Conservation (phyloP, 1,140 invertebrate species). For the Ptiloglossa arizonensis region DNA sequence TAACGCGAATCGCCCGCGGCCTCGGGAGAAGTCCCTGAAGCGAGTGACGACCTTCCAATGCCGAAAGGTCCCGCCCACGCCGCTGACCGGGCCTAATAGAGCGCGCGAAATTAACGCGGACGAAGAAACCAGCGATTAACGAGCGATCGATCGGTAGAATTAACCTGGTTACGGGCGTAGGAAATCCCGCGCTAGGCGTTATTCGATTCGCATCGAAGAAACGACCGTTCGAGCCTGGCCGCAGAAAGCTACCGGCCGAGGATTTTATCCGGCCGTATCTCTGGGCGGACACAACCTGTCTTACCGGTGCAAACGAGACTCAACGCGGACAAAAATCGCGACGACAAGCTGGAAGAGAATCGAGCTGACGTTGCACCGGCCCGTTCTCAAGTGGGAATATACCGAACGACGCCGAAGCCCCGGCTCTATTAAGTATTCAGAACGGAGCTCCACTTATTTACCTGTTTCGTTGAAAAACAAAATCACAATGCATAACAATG, state of each 20-base stretch:
- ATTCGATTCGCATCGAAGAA: slow-evolving; percentile 27
- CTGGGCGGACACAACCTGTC: slow-evolving; percentile 56
- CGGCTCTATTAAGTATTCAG: not conserved
- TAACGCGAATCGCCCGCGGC: no score
- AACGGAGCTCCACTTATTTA: slow-evolving; percentile 10
- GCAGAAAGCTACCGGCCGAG: slow-evolving; percentile 23
- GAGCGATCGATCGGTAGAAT: not conserved
- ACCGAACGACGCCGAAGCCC: not conserved
- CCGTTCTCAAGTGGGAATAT: not conserved
- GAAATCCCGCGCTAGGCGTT: not conserved
- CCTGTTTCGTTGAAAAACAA: slow-evolving; percentile 5
- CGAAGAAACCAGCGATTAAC: not conserved
- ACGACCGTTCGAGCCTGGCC: slow-evolving; percentile 38
- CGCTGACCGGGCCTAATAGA: not conserved
- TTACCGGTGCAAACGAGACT: slow-evolving; percentile 61
- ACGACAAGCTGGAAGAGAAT: slow-evolving; percentile 56
- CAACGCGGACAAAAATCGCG: slow-evolving; percentile 44
- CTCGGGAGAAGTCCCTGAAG: no score
- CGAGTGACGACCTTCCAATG: no score
- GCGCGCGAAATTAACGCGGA: not conserved
- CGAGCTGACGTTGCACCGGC: slow-evolving; percentile 41
- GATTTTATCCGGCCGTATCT: slow-evolving; percentile 48
- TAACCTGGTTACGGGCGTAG: slow-evolving; percentile 1
- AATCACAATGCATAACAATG: slow-evolving; percentile 14
- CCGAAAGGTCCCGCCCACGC: no score